Base-by-base conservation (phyloP, 2,113 vertebrate species). In the Henicopernis longicauda region DNA sequence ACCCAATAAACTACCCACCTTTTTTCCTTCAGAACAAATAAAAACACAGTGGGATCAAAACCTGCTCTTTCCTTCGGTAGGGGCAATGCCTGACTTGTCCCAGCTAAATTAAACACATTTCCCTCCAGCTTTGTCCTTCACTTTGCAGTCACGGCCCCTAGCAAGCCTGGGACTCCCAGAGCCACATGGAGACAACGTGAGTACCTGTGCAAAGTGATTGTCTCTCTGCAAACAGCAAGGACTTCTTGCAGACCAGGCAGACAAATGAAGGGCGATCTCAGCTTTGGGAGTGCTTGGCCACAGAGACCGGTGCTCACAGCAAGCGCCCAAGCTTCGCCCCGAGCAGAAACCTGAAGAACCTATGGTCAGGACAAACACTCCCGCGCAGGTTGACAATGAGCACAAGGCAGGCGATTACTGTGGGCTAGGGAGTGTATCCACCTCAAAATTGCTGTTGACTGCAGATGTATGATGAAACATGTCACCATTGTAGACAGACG, bases 101-200 rank as follows among this genome's bases (percentile, higher is more conserved):
- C 55, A 67, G 47, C 50, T 62, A 49, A 81, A 62, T 7, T 16
- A 66, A 79, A 34, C 38, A 67, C 52, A n/a, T 17, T 18, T 78
- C 9, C 34, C 44, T 65, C 13, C 59, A 74, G 14, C 42, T 91
- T 66, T 45, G n/a, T 20, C 82, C 50, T 87, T 78, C 19, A 18
- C 10, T 54, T 84, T 57, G 32, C 54, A 55, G 38, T 66, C 52
- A 44, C 34, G 42, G 11, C 8, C 54, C 10, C 9, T 16, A 63
- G 49, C n/a, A 65, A 85, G 16, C 27, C 32, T 42, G 47, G 17
- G 34, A 65, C 40, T 58, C 26, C 57, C 40, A 31, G 49, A 47
- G 40, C 1, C 2, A 69, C 34, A 29, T 0, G 8, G 44, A 36
- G 49, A 62, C 20, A 67, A 65, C 0, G 0, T 0, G 0, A 79